Percentiles rank a stretch among this genome's conserved stretches.
Conservation (phyloP, 2,113 vertebrate genomes). For the Dinomys branickii region DNA sequence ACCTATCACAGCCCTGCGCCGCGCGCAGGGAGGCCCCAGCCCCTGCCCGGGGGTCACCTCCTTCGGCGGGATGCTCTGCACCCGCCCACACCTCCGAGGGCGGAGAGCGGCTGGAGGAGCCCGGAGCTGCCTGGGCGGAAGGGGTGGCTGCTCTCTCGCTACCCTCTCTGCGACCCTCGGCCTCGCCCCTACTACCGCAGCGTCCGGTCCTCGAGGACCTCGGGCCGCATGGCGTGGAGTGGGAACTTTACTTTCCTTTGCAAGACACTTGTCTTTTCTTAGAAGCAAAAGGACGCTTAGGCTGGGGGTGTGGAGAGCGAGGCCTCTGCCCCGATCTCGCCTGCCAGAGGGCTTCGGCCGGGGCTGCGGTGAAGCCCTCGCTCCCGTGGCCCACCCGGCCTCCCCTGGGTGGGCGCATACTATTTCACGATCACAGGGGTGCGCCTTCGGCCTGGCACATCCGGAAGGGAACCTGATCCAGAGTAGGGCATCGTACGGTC, state of each 20-base stretch:
- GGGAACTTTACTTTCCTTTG: constrained; percentile 1
- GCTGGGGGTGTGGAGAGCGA: background rate
- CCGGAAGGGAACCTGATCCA: rapidly evolving
- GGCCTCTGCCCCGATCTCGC: background rate
- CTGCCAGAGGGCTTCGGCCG: background rate
- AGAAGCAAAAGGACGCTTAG: background rate
- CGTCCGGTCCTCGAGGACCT: constrained; percentile 37
- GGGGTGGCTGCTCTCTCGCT: background rate
- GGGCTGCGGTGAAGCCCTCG: background rate
- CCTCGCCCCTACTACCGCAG: background rate
- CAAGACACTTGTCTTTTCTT: background rate
- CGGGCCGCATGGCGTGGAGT: background rate
- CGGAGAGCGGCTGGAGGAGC: background rate
- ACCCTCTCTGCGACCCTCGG: background rate
- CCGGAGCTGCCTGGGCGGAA: background rate
- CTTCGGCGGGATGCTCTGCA: background rate
- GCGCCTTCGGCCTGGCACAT: background rate
- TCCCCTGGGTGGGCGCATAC: background rate
- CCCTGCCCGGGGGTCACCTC: background rate
- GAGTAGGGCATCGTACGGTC: background rate
- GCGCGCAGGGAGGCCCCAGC: constrained; percentile 12
- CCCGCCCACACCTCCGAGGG: constrained; percentile 57
- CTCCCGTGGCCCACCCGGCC: background rate
- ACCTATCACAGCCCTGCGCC: constrained; percentile 50
- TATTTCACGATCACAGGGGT: background rate